A percentile compares a stretch with the other conserved stretches of the same genome.
phyloP scores from a whole-genome alignment of 2,113 vertebrate species.

The Dasyornis broadbenti region DNA sequence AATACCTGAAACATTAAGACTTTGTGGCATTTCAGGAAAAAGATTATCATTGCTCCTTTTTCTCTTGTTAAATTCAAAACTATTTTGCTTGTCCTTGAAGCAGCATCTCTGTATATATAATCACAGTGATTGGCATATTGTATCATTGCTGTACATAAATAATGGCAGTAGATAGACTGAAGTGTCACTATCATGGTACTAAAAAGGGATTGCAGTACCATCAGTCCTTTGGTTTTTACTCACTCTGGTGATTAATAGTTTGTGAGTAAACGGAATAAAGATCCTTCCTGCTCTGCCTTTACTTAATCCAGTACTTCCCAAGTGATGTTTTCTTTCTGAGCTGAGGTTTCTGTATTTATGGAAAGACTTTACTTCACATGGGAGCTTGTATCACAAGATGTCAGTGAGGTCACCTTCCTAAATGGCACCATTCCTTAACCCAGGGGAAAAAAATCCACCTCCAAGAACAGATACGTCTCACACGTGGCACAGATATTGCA shows the following conservation, averaged over 20 bases:
- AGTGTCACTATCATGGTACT: not conserved
- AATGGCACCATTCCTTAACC: not conserved
- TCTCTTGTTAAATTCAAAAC: not conserved
- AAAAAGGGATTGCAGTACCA: not conserved
- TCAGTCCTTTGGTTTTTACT: not conserved
- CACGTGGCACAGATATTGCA: not conserved
- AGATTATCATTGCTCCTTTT: not conserved
- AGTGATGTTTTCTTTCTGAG: not conserved
- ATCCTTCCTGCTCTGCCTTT: not conserved
- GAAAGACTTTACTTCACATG: not conserved
- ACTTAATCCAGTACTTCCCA: not conserved
- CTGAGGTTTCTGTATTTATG: not conserved
- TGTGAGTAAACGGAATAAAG: not conserved
- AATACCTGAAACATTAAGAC: not conserved
- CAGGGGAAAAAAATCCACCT: fast-evolving
- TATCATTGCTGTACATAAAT: not conserved
- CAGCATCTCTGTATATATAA: not conserved
- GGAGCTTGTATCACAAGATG: not conserved
- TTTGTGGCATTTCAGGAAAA: not conserved
- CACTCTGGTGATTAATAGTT: not conserved
- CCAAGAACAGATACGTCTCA: not conserved
- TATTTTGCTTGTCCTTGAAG: not conserved
- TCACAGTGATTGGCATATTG: not conserved
- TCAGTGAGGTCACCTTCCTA: not conserved
- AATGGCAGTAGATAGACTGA: not conserved